Conservation (phyloP, 2,888 invertebrate species). For the Anagyrus pseudococci region DNA sequence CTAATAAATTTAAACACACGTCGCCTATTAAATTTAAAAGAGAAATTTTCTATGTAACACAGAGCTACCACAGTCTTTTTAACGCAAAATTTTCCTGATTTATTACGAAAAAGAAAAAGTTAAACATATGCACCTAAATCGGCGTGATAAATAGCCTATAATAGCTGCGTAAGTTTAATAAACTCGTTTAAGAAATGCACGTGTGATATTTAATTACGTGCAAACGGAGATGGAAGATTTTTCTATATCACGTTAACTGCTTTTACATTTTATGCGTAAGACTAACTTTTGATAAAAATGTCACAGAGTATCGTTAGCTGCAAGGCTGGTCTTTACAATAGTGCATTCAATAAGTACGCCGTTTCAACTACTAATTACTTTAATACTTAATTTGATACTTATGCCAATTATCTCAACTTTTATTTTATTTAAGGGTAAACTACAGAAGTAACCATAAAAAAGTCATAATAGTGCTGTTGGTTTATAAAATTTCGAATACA, state of each 20-base stretch:
- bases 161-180: slow-evolving; percentile 9
- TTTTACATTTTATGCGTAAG: slow-evolving; percentile 6
- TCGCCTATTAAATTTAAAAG: too few species aligned
- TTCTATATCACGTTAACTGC: slow-evolving; percentile 12
- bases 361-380: neutral
- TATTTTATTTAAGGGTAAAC: too few species aligned
- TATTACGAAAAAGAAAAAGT: too few species aligned
- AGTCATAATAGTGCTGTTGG: too few species aligned
- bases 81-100: slow-evolving; percentile 9
- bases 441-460: too few species aligned
- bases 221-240: slow-evolving; percentile 9
- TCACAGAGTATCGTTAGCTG: slow-evolving; percentile 8
- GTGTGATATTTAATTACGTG: slow-evolving; percentile 5
- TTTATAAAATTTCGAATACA: slow-evolving; percentile 8
- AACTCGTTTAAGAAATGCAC: slow-evolving; percentile 15
- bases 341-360: slow-evolving; percentile 20
- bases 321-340: slow-evolving; percentile 12
- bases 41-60: slow-evolving; percentile 10
- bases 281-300: slow-evolving; percentile 11
- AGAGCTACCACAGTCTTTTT: slow-evolving; percentile 28
- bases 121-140: slow-evolving; percentile 7
- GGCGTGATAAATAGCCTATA: neutral
- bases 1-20: too few species aligned
- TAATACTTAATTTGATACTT: slow-evolving; percentile 11
- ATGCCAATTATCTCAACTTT: too few species aligned